These are phyloP conservation scores for Sebastiscus albofasciatus DNA, from an alignment of 2,797 vertebrate species.

Conservation along the genomic window DNA sequence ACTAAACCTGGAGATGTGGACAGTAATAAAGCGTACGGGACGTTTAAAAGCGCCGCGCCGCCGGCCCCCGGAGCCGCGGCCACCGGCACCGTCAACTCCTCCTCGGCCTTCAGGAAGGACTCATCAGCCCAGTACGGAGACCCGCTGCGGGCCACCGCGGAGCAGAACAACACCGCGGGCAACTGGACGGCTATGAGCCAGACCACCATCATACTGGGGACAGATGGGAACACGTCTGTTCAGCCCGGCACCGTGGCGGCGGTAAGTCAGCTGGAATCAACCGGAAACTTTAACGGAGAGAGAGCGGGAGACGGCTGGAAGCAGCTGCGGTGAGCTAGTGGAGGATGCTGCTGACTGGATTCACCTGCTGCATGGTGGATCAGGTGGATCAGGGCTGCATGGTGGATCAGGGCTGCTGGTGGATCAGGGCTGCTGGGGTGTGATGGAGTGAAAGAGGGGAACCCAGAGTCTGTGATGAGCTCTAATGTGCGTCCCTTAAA, in stretches of 20 bases:
- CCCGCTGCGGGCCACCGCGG: conserved; percentile 83
- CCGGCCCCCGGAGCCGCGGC: conserved; percentile 71
- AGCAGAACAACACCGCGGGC: conserved; percentile 88
- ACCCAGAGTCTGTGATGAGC: not conserved
- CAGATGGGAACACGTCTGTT: conserved; percentile 94
- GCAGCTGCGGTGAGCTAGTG: conserved; percentile 13
- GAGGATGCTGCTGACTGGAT: conserved; percentile 27
- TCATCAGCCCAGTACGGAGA: conserved; percentile 77
- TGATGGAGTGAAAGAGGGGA: not conserved
- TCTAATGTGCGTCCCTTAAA: not conserved
- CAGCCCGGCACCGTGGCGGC: conserved; percentile 83
- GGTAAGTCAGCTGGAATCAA: conserved; percentile 83
- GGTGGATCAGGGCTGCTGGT: no score
- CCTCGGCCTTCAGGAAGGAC: conserved; percentile 76
- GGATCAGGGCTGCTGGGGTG: not conserved
- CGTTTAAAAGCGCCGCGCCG: conserved; percentile 85
- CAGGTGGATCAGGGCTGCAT: not conserved
- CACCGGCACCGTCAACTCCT: conserved; percentile 55
- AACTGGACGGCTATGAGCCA: conserved; percentile 93
- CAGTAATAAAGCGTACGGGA: conserved; percentile 86
- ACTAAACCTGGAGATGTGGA: conserved; percentile 84
- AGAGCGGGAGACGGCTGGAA: not conserved
- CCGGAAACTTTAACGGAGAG: conserved; percentile 35
- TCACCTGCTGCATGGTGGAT: conserved; percentile 11
- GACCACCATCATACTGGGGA: conserved; percentile 94